Conservation (phyloP, 2,113 vertebrate genomes). For the Spea multiplicata region DNA sequence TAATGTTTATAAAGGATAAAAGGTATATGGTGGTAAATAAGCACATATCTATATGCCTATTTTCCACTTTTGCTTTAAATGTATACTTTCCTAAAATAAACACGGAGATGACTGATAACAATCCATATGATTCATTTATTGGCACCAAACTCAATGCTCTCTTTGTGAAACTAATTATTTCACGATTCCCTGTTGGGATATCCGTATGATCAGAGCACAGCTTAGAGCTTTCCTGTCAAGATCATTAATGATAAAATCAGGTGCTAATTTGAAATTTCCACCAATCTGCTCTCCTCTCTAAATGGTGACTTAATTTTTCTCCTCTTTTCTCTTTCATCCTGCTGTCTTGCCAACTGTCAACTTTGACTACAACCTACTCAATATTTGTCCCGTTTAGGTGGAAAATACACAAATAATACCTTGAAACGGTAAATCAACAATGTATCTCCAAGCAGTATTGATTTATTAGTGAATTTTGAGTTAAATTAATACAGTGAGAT, state of each 20-base stretch:
- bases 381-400: neutral
- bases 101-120: too few relatives aligned
- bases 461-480: too few relatives aligned
- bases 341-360: constrained; percentile 33
- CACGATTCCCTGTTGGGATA: neutral
- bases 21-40: too few relatives aligned
- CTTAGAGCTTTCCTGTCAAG: neutral
- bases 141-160: neutral
- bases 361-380: neutral
- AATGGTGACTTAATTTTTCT: constrained; percentile 42
- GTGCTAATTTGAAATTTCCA: constrained; percentile 35
- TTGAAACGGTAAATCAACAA: too few relatives aligned
- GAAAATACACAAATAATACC: neutral
- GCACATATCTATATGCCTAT: too few relatives aligned
- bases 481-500: too few relatives aligned
- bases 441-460: too few relatives aligned
- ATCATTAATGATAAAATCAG: constrained; percentile 4
- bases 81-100: too few relatives aligned
- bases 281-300: constrained; percentile 50
- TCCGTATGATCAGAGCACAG: neutral
- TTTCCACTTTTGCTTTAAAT: too few relatives aligned
- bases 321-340: neutral
- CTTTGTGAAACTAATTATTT: neutral
- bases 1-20: too few relatives aligned
- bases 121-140: neutral